Conservation (phyloP, 2,797 vertebrate genomes). For the Synaphobranchus kaupii region DNA sequence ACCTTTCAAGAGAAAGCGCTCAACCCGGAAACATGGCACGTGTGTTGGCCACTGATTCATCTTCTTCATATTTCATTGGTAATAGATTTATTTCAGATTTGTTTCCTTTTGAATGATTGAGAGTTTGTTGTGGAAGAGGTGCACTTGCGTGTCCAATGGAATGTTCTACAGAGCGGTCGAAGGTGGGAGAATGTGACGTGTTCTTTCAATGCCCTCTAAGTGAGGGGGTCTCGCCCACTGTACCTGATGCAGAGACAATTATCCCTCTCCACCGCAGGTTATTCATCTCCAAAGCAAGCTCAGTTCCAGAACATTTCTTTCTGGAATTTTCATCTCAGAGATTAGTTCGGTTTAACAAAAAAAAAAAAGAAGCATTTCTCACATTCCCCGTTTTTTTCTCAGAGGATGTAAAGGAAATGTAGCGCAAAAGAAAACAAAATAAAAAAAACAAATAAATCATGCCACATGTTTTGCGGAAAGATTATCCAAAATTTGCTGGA, state of each 20-base stretch:
- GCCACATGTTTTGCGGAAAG: background rate
- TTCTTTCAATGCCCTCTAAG: constrained; percentile 44
- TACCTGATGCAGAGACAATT: constrained; percentile 40
- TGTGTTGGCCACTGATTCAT: constrained; percentile 41
- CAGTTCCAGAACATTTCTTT: background rate
- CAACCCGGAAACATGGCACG: constrained; percentile 29
- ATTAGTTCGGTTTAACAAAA: background rate
- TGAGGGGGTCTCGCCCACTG: constrained; percentile 46
- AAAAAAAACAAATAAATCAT: background rate
- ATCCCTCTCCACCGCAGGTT: background rate
- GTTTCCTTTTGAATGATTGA: constrained; percentile 57
- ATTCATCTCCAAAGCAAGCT: background rate
- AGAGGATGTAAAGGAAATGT: background rate
- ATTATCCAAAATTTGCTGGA: background rate
- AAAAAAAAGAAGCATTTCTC: background rate
- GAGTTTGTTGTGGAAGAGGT: constrained; percentile 59
- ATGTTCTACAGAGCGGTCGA: constrained; percentile 51
- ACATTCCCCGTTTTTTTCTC: background rate
- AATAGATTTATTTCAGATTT: constrained; percentile 47
- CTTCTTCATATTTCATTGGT: constrained; percentile 48
- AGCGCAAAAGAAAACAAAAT: background rate
- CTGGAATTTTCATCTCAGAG: background rate
- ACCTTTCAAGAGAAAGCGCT: constrained; percentile 27
- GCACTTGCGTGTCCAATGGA: constrained; percentile 45
- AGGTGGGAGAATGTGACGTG: constrained; percentile 52